Percentiles rank a stretch among this genome's conserved stretches.
These are phyloP conservation scores for Eumeta japonica DNA, from an alignment of 1,140 invertebrate genomes.

Conservation along the genomic window DNA sequence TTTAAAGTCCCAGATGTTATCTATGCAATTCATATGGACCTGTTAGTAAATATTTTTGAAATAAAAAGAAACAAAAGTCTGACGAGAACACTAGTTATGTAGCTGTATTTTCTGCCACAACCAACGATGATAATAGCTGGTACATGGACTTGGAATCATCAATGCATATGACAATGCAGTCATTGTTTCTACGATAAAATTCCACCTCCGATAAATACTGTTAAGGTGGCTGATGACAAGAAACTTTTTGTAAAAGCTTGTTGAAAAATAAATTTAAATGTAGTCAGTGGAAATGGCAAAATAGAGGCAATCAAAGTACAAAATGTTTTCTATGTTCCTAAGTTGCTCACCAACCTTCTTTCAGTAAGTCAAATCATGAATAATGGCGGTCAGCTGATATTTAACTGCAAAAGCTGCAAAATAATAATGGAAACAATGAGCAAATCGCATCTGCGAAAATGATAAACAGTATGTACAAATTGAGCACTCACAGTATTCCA, in stretches of 20 bases:
- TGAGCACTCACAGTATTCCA: conserved; percentile 13
- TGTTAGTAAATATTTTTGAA: conserved; percentile 7
- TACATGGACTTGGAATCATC: conserved; percentile 9
- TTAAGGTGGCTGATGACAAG: conserved; percentile 19
- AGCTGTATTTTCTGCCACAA: no score
- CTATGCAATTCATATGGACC: conserved; percentile 8
- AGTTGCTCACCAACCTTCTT: conserved; percentile 20
- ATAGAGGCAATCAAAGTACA: conserved; percentile 10
- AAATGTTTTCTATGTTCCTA: conserved; percentile 24
- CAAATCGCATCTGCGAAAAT: conserved; percentile 16
- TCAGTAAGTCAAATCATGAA: conserved; percentile 27
- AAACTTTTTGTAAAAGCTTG: conserved; percentile 9
- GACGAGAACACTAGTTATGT: conserved; percentile 8
- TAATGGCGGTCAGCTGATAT: conserved; percentile 22
- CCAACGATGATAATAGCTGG: conserved; percentile 5
- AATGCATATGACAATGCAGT: conserved; percentile 7
- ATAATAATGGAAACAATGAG: conserved; percentile 18
- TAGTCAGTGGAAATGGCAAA: conserved; percentile 9
- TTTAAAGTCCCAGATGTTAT: neutral
- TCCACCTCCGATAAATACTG: conserved; percentile 11
- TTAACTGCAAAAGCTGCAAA: conserved; percentile 19
- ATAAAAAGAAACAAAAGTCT: conserved; percentile 6
- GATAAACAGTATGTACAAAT: conserved; percentile 22
- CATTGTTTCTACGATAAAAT: conserved; percentile 4
- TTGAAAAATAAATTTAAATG: conserved; percentile 14